Base-by-base conservation (phyloP, 2,797 vertebrate genomes). In the Poeciliopsis turneri region DNA sequence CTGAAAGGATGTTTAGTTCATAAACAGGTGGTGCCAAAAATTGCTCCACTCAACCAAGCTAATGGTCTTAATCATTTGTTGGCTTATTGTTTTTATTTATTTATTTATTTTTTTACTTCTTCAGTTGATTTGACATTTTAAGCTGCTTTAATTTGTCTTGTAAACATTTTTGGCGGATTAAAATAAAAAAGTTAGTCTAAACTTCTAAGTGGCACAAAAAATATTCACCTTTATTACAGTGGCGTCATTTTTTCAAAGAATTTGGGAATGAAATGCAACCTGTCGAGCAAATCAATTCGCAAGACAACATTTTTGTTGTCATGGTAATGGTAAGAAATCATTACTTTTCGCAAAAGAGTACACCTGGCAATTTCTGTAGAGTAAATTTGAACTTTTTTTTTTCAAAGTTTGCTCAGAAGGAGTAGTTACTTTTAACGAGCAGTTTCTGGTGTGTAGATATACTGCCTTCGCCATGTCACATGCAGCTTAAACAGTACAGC, bases 21-120 rank as follows among this genome's bases (percentile, higher is more conserved):
- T 68, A 41, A 73, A 36, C 18, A 53, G 47, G 33, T 73, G 51
- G 9, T 75, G 15, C 78, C 46, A 68, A 51, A 33, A 36, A 46
- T 61, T 74, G 16, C 53, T 74, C 10, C 45, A n/a, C 47, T 39
- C 46, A 64, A 74, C 46, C 36, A 79, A 76, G 80, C 20, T 59
- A 74, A n/a, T 64, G 12, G 9, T 13, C 75, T 36, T 36, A 36
- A 33, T 64, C 36, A 20, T 36, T 16, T 16, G 5, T 16, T 33
- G 12, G 5, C 1, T 33, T 61, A 8, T 33, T 41, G 0, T 41
- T 59, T 30, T 30, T 30, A 41, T 41, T 41, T 9, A 9, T 55
- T 10, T 70, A 75, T 39, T n/a, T 51, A 8, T 55, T 11, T 66
- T 59, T 71, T 33, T 30, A 39, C 8, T 70, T 72, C 30, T 46